Evolutionary conservation across 1,140 invertebrate genomes (phyloP), one percentile per base, ranked within the genome.

Genomic region (Conopomorpha cramerella): DNA sequence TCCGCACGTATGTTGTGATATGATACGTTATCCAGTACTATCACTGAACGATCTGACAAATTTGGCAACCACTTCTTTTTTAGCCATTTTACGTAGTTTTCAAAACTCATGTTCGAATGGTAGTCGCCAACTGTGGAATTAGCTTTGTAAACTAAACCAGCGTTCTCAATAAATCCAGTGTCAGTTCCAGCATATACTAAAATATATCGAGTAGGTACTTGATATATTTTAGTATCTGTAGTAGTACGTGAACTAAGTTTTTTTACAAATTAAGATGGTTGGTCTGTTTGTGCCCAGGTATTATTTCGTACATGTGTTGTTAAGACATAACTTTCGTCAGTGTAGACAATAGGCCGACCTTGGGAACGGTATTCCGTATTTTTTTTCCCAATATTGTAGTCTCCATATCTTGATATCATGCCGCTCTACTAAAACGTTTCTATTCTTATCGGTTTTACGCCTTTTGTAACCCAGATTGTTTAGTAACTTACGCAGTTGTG

Each of bases 281-380:
- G 11, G n/a, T 11, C 12, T 16, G 19, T 29, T 19, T 12, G 1
- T 1, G 12, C 16, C 16, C 27, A 23, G 7, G 26, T 19, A 13
- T 34, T 19, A 13, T 25, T 27, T 25, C 27, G 16, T n/a, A 40
- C 32, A n/a, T n/a, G 28, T 36, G 26, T 30, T n/a, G 39, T 11
- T 2, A 25, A 11, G 1, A 41, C 39, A 13, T 31, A 41, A 25
- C 27, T 41, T 25, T 41, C 39, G 13, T 41, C 39, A 18, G 33
- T 26, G 16, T 41, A 36, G 6, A 41, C 34, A 31, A 41, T 36
- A 16, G 39, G 33, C 13, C 39, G 34, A 12, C 39, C 39, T 30
- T 36, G 26, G 16, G 16, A 17, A 16, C 32, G 39, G 17, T 31
- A 36, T 28, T 29, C 27, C n/a, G 14, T 25, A 8, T 25, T 31